These are phyloP conservation scores for Folsomia manolachei DNA, from an alignment of 2,888 invertebrate species.

Conservation along the genomic window DNA sequence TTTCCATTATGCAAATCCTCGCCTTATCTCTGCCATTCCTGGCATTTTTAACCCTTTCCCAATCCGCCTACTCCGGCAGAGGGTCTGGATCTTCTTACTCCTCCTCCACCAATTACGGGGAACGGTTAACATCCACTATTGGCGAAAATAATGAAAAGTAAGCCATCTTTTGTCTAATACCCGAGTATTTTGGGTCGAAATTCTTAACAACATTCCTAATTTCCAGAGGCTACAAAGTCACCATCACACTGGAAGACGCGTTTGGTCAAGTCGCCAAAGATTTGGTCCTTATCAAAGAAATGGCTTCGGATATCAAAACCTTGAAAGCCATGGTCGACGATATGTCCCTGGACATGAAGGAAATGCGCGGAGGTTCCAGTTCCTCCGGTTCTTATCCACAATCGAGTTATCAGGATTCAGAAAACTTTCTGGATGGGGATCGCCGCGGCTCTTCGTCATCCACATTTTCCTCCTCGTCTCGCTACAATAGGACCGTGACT, in stretches of 20 bases:
- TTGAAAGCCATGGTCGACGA: conserved; percentile 1
- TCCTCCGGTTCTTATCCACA: too few species aligned
- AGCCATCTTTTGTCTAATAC: too few species aligned
- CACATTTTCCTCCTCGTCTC: not conserved
- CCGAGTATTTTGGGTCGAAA: not conserved
- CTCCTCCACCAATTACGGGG: not conserved
- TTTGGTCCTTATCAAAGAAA: conserved; percentile 3
- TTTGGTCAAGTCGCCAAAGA: conserved; percentile 11
- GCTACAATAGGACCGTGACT: not conserved
- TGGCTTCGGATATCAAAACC: not conserved
- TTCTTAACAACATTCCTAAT: not conserved
- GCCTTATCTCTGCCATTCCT: not conserved
- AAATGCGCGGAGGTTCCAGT: not conserved
- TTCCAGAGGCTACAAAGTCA: conserved; percentile 10
- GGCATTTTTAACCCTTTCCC: not conserved
- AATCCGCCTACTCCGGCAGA: not conserved
- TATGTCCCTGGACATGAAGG: not conserved
- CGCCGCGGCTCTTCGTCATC: not conserved
- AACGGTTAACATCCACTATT: too few species aligned
- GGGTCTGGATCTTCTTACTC: not conserved
- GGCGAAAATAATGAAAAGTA: too few species aligned
- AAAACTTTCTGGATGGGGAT: not conserved
- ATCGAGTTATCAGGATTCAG: not conserved
- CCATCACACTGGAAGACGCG: conserved; percentile 10
- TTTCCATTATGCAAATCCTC: not conserved